These are phyloP conservation scores for Drosophila teissieri DNA, from an alignment of 1,140 invertebrate species.

Conservation along the genomic window DNA sequence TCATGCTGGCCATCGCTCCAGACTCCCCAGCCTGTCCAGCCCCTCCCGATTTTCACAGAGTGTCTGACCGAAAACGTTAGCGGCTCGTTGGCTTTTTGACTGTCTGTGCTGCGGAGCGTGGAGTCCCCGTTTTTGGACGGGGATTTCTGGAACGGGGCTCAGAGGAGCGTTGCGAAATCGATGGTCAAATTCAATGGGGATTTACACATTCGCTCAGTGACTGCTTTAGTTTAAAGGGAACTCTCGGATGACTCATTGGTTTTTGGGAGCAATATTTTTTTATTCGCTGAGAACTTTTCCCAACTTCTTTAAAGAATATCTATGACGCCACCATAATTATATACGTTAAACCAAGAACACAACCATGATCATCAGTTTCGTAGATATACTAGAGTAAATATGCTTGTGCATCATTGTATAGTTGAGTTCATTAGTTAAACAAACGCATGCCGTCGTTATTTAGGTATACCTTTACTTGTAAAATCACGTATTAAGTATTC, in stretches of 20 bases:
- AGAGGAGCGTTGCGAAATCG: slow-evolving; percentile 34
- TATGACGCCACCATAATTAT: no score
- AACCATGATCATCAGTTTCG: no score
- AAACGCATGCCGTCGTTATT: no score
- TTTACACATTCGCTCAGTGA: slow-evolving; percentile 18
- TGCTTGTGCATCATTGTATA: no score
- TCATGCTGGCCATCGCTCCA: slow-evolving; percentile 56
- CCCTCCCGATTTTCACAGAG: neutral
- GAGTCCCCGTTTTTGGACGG: slow-evolving; percentile 12
- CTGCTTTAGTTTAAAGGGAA: slow-evolving; percentile 13
- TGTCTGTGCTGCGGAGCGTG: slow-evolving; percentile 40
- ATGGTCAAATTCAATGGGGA: slow-evolving; percentile 44
- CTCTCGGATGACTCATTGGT: neutral
- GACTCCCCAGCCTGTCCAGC: slow-evolving; percentile 20
- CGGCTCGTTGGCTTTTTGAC: slow-evolving; percentile 53
- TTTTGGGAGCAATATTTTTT: neutral
- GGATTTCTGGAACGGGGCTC: slow-evolving; percentile 5
- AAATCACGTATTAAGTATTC: no score
- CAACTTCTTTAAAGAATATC: no score
- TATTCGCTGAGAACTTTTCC: no score
- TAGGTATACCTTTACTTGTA: no score
- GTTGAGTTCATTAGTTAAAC: no score
- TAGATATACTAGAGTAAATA: no score
- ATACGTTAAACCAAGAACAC: no score
- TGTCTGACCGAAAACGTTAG: slow-evolving; percentile 40